Base-by-base conservation (phyloP, 2,113 vertebrate genomes). In the Pantherophis guttatus region DNA sequence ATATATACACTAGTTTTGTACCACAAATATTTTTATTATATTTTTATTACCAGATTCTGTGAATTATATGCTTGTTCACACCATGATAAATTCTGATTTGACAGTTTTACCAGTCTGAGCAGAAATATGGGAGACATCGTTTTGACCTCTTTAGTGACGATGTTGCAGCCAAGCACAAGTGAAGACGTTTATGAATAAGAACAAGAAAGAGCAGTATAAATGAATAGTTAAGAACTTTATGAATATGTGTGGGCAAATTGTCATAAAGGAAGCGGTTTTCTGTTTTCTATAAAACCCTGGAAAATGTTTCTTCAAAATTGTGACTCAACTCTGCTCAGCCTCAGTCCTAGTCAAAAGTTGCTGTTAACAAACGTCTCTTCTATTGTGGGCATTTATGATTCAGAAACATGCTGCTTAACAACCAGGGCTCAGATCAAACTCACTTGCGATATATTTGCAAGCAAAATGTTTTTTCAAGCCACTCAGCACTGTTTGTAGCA, bases 391-490 rank as follows among this genome's bases (percentile, higher is more conserved):
- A 70, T 92, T 91, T 91, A 65, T 89, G 9, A 11, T 10, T 48
- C 48, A 91, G 52, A 93, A 92, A 39, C 21, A 75, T 15, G 1
- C 0, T 85, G 62, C 53, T 55, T 59, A 88, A 58, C 1, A 3
- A 19, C 88, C 39, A 50, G 48, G 33, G n/a, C 57, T 88, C 48
- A 44, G 57, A 0, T 85, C 55, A 6, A 50, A 6, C 1, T 8
- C 85, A 88, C 33, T 89, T 93, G 91, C 90, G 95, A 96, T 94
- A 48, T 89, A 93, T 70, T 93, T 96, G 57, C 91, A 70, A 54
- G 88, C 55, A 17, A 0, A 92, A 54, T 90, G 92, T 96, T 92
- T 92, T 92, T 96, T 94, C 88, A 90, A 81, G 0, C 86, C 88
- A 91, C 65, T 33, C 26, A 92, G 88, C n/a, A 91, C 13, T 26